These are phyloP conservation scores for Mallotus villosus DNA, from an alignment of 2,797 vertebrate species.

Conservation along the genomic window DNA sequence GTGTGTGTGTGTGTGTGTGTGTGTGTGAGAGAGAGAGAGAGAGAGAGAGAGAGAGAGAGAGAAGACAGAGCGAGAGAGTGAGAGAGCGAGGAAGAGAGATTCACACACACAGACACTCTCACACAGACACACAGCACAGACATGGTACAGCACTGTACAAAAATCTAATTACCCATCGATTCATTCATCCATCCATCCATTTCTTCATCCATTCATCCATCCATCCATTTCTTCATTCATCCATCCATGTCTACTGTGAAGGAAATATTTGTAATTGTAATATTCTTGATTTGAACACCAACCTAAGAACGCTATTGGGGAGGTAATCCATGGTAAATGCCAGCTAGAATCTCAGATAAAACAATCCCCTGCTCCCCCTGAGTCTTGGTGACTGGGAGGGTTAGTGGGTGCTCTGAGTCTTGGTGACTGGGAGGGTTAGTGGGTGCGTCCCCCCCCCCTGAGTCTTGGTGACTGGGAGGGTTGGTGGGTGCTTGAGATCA, in stretches of 20 bases:
- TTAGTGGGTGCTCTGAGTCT: too few species aligned
- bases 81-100: slow-evolving; percentile 43
- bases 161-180: too few species aligned
- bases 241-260: neutral
- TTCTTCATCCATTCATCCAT: too few species aligned
- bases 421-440: too few species aligned
- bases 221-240: neutral
- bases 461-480: too few species aligned
- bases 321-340: slow-evolving; percentile 35
- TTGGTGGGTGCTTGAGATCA: too few species aligned
- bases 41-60: slow-evolving; percentile 11
- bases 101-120: slow-evolving; percentile 49
- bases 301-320: slow-evolving; percentile 16
- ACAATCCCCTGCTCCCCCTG: too few species aligned
- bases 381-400: too few species aligned
- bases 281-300: slow-evolving; percentile 21
- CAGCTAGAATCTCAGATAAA: neutral
- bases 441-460: too few species aligned
- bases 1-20: neutral
- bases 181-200: neutral
- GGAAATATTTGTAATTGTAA: slow-evolving; percentile 34
- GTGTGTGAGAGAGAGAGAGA: slow-evolving; percentile 53
- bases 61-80: too few species aligned
- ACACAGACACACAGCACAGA: neutral
- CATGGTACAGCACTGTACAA: too few species aligned